phyloP scores from a whole-genome alignment of 2,113 vertebrate genomes.

The Rattus rattus region DNA sequence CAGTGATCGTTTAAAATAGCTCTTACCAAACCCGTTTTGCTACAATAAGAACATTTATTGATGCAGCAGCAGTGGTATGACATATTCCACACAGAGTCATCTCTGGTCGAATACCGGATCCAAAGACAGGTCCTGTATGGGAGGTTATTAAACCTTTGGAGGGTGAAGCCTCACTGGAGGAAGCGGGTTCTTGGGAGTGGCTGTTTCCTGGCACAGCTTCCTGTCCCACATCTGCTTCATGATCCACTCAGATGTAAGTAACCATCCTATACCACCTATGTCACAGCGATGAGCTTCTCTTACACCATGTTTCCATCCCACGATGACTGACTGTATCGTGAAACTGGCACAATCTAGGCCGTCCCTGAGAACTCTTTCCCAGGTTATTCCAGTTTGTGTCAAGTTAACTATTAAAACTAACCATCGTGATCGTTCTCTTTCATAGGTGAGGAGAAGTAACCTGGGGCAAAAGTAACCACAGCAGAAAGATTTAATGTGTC shows the following conservation, averaged over 20 bases:
- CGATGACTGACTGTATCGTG: background rate
- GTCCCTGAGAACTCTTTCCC: background rate
- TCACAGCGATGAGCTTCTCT: too few relatives aligned
- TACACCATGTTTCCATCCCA: too few relatives aligned
- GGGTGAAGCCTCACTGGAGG: background rate
- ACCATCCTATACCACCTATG: too few relatives aligned
- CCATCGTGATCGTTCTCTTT: background rate
- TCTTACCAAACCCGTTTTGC: background rate
- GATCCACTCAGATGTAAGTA: too few relatives aligned
- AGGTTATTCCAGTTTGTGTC: background rate
- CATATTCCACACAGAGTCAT: background rate
- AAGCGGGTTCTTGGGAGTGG: too few relatives aligned
- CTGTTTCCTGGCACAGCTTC: background rate
- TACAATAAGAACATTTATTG: background rate
- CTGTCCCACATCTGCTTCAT: background rate
- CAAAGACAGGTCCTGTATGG: too few relatives aligned
- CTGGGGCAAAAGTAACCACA: background rate
- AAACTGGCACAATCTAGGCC: background rate
- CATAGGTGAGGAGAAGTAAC: background rate
- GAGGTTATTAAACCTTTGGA: background rate
- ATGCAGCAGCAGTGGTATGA: background rate
- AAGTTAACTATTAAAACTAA: background rate
- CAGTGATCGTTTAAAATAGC: constrained; percentile 4
- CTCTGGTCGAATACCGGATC: too few relatives aligned
- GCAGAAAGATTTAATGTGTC: rapidly evolving